Conservation (phyloP, 1,140 invertebrate genomes). For the Condylostylus longicornis region DNA sequence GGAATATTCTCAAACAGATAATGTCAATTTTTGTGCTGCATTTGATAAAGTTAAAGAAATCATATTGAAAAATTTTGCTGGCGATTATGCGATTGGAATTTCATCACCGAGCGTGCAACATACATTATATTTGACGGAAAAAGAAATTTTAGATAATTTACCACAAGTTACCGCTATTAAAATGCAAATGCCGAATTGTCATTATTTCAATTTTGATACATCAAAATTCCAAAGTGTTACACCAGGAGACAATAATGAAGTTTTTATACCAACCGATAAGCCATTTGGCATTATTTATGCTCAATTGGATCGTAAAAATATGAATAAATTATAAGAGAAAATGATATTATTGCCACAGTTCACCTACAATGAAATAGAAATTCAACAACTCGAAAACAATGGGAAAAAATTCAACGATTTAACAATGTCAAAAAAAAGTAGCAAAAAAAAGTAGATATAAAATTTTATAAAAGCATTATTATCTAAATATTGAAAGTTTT, state of each 20-base stretch:
- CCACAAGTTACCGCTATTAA: conserved; percentile 47
- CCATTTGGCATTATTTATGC: conserved; percentile 61
- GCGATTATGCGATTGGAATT: conserved; percentile 46
- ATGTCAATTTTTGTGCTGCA: conserved; percentile 47
- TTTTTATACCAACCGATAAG: conserved; percentile 58
- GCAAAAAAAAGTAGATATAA: too few relatives aligned
- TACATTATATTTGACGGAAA: conserved; percentile 53
- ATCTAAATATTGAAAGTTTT: too few relatives aligned
- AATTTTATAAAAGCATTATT: too few relatives aligned
- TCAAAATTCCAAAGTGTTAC: conserved; percentile 48
- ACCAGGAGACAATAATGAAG: conserved; percentile 45
- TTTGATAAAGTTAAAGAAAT: conserved; percentile 51
- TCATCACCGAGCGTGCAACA: conserved; percentile 61
- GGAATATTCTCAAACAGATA: conserved; percentile 45
- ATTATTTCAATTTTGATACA: conserved; percentile 57
- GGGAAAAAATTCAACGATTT: too few relatives aligned
- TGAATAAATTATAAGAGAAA: conserved; percentile 36
- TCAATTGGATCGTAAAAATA: conserved; percentile 41
- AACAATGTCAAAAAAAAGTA: too few relatives aligned
- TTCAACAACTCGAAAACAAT: too few relatives aligned
- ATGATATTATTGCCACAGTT: too few relatives aligned
- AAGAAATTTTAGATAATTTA: conserved; percentile 45
- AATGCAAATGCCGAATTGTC: conserved; percentile 65
- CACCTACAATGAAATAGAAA: too few relatives aligned
- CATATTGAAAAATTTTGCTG: conserved; percentile 57